Percentiles rank a stretch among this genome's conserved stretches.
These are phyloP conservation scores for Sericinus montela DNA, from an alignment of 2,888 invertebrate genomes.

Conservation along the genomic window DNA sequence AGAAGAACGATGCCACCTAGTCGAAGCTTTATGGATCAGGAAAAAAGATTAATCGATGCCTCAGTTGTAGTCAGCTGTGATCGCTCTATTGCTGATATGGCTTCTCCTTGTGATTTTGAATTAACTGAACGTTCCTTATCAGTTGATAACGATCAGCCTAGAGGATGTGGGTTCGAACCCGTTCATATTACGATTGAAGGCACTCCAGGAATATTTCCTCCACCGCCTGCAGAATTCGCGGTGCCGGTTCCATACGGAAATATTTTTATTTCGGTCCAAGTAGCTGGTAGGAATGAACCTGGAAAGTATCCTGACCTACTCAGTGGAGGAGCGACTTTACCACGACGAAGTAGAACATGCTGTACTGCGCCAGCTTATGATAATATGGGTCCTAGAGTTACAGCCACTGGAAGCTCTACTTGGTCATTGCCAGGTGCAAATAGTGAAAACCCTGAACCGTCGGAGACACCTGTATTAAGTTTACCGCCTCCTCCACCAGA, in stretches of 20 bases:
- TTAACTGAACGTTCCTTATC: conserved; percentile 64
- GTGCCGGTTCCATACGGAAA: conserved; percentile 82
- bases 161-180: conserved; percentile 77
- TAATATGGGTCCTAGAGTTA: conserved; percentile 94
- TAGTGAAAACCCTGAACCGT: conserved; percentile 52
- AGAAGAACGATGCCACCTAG: conserved; percentile 84
- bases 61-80: conserved; percentile 83
- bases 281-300: conserved; percentile 72
- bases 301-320: conserved; percentile 87
- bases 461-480: conserved; percentile 65
- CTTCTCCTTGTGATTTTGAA: conserved; percentile 72
- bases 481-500: conserved; percentile 80
- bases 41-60: conserved; percentile 90
- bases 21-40: conserved; percentile 91
- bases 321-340: conserved; percentile 67
- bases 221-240: conserved; percentile 78
- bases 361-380: conserved; percentile 87
- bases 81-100: conserved; percentile 83
- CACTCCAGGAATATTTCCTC: conserved; percentile 68
- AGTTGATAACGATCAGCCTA: conserved; percentile 60
- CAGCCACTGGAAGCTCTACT: conserved; percentile 91
- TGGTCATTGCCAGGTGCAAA: conserved; percentile 86
- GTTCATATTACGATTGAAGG: conserved; percentile 82
- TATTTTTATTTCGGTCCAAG: conserved; percentile 92
- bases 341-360: conserved; percentile 67